phyloP scores from a whole-genome alignment of 1,140 invertebrate genomes.

The Hylaeus volcanicus region DNA sequence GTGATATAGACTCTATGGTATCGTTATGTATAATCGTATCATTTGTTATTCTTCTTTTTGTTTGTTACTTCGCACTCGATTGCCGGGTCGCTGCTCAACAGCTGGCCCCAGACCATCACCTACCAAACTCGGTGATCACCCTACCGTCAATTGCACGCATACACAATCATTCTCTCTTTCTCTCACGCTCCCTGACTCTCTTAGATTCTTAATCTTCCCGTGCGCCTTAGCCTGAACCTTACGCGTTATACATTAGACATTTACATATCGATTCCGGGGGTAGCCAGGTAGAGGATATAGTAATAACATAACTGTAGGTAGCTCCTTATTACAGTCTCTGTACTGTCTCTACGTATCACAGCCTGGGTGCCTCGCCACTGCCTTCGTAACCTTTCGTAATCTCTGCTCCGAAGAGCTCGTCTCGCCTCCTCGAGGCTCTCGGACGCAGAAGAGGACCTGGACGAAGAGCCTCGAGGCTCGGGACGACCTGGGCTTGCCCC shows the following conservation, averaged over 20 bases:
- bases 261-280: conserved; percentile 77
- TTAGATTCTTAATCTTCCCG: conserved; percentile 9
- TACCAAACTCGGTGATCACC: neutral
- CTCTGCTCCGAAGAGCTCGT: neutral
- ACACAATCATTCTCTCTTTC: neutral
- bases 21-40: conserved; percentile 77
- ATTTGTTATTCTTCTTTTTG: conserved; percentile 39
- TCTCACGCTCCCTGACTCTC: conserved; percentile 36
- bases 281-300: conserved; percentile 74
- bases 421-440: too few species aligned
- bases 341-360: conserved; percentile 81
- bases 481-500: neutral
- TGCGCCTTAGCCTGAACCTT: conserved; percentile 50
- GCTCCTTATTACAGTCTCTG: conserved; percentile 79
- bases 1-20: conserved; percentile 80
- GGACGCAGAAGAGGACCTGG: neutral
- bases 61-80: conserved; percentile 61
- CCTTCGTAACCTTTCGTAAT: conserved; percentile 56
- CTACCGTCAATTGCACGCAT: conserved; percentile 9
- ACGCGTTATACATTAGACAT: conserved; percentile 74
- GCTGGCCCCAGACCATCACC: conserved; percentile 45
- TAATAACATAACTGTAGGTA: conserved; percentile 78
- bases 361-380: conserved; percentile 80
- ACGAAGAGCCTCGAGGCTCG: conserved; percentile 10
- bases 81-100: conserved; percentile 75